These are phyloP conservation scores for Tiliacea citrago DNA, from an alignment of 2,888 invertebrate genomes.

Conservation along the genomic window DNA sequence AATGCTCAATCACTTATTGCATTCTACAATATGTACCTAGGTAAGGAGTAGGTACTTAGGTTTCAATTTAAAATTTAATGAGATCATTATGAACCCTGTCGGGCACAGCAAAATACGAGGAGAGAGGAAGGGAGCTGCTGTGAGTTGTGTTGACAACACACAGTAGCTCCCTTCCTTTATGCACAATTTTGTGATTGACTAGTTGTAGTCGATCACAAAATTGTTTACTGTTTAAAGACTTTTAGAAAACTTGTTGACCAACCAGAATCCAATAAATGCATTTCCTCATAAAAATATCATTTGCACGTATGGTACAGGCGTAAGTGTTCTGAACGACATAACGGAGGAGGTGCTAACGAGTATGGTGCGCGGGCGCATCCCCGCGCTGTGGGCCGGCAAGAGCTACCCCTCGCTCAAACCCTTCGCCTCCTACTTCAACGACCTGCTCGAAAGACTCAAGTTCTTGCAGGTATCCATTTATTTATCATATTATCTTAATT, in stretches of 20 bases:
- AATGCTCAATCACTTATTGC: background rate
- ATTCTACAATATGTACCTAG: background rate
- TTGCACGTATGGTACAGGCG: conserved; percentile 89
- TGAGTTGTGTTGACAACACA: too few species aligned
- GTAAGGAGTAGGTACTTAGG: background rate
- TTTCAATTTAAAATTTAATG: background rate
- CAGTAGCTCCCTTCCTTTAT: too few species aligned
- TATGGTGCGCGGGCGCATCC: conserved; percentile 96
- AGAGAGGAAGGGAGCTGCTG: background rate
- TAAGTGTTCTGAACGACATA: conserved; percentile 96
- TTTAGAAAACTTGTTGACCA: background rate
- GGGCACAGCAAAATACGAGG: background rate
- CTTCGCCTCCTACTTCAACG: conserved; percentile 96
- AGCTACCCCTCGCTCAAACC: conserved; percentile 98
- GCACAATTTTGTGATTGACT: too few species aligned
- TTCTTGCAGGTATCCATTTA: conserved; percentile 94
- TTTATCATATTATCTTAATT: background rate
- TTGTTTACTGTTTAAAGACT: background rate
- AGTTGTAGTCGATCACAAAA: background rate
- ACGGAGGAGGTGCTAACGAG: conserved; percentile 96
- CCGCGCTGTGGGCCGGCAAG: conserved; percentile 95
- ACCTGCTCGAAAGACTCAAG: conserved; percentile 95
- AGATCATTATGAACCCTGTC: background rate
- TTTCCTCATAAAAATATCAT: background rate
- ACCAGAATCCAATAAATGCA: background rate